phyloP scores from a whole-genome alignment of 2,888 invertebrate genomes.

The Cerceris ruficornis region DNA sequence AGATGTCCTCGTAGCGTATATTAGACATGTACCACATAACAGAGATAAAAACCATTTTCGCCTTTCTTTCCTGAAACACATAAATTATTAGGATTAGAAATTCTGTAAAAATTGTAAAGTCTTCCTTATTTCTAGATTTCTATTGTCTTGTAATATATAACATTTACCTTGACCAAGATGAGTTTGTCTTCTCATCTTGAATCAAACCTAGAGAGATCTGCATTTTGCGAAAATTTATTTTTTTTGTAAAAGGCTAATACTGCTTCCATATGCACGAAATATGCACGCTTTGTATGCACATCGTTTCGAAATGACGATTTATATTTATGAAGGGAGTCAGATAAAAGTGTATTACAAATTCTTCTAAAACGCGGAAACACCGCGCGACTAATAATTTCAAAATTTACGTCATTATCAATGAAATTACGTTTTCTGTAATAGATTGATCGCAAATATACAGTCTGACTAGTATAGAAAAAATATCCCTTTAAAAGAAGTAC shows the following conservation, averaged over 20 bases:
- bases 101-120: too few species aligned
- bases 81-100: not conserved
- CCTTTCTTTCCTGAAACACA: slow-evolving; percentile 82
- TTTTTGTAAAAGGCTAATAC: slow-evolving; percentile 4
- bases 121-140: not conserved
- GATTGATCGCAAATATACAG: too few species aligned
- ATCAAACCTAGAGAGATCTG: slow-evolving; percentile 44
- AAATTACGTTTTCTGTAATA: too few species aligned
- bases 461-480: not conserved
- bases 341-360: not conserved
- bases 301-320: not conserved
- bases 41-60: slow-evolving; percentile 85
- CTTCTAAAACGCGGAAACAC: not conserved
- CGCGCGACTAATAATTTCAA: not conserved
- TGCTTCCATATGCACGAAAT: slow-evolving; percentile 12
- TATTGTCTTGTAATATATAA: not conserved
- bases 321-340: not conserved
- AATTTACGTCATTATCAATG: not conserved
- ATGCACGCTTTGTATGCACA: not conserved
- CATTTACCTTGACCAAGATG: slow-evolving; percentile 61
- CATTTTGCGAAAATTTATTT: slow-evolving; percentile 29
- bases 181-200: slow-evolving; percentile 55
- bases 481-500: not conserved
- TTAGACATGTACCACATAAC: slow-evolving; percentile 85
- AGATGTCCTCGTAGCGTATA: slow-evolving; percentile 87